Conservation (phyloP, 2,113 vertebrate species). For the Sakesphorus luctuosus region DNA sequence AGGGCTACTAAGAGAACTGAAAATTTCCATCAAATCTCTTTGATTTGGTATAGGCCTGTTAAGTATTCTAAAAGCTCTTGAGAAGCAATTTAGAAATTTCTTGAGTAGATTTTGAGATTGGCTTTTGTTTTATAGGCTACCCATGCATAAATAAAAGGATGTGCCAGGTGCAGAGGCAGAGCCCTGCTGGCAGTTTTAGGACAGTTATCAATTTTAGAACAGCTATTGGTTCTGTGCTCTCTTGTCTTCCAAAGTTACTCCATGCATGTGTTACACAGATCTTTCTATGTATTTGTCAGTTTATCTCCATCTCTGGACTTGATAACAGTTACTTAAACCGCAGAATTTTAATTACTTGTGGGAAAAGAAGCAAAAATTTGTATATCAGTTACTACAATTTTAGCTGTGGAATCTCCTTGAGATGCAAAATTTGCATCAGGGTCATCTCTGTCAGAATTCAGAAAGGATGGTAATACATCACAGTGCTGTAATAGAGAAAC, state of each 20-base stretch:
- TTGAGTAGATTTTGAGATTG: conserved; percentile 1
- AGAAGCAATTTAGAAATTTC: not conserved
- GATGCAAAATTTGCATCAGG: conserved; percentile 68
- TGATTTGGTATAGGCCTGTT: not conserved
- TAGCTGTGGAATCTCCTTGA: conserved; percentile 53
- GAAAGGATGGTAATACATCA: conserved; percentile 54
- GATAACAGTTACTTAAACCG: conserved; percentile 68
- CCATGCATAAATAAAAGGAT: not conserved
- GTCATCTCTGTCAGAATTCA: conserved; percentile 68
- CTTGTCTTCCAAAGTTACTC: conserved; percentile 65
- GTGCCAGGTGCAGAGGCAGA: not conserved
- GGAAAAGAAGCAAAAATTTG: conserved; percentile 64
- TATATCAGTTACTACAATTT: conserved; percentile 61
- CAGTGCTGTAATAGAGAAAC: not conserved
- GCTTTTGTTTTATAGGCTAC: not conserved
- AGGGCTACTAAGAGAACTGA: not conserved
- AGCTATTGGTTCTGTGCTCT: conserved; percentile 38
- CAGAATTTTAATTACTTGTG: conserved; percentile 74
- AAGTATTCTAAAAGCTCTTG: not conserved
- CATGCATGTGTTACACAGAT: conserved; percentile 50
- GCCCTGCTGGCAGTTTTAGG: not conserved
- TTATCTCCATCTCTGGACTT: conserved; percentile 63
- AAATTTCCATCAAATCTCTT: not conserved
- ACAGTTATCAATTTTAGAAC: conserved; percentile 18
- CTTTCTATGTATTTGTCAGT: conserved; percentile 65